phyloP scores from a whole-genome alignment of 2,113 vertebrate species.

The Dascyllus trimaculatus region DNA sequence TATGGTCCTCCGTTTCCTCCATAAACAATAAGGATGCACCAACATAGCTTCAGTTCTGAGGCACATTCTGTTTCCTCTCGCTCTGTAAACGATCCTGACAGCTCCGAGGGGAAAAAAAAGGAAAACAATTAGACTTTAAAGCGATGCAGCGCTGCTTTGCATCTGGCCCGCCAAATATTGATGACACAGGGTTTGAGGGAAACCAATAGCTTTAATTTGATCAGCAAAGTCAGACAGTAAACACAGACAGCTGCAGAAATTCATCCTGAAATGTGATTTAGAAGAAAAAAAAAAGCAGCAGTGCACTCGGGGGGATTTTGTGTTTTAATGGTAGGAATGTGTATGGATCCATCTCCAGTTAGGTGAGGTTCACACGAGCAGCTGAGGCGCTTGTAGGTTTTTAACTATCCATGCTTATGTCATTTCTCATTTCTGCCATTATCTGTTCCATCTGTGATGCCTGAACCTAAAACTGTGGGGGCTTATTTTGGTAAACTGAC shows the following conservation, averaged over 20 bases:
- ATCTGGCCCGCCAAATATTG: constrained; percentile 64
- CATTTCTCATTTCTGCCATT: too few relatives aligned
- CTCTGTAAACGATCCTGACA: constrained; percentile 43
- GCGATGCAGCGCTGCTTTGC: constrained; percentile 54
- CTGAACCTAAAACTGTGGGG: too few relatives aligned
- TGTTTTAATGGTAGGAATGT: constrained; percentile 9
- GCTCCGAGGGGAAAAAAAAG: too few relatives aligned
- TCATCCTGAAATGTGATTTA: constrained; percentile 56
- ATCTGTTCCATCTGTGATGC: too few relatives aligned
- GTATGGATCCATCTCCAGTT: not conserved
- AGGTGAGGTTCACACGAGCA: not conserved
- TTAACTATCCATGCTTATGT: not conserved
- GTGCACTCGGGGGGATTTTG: constrained; percentile 8
- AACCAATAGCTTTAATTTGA: constrained; percentile 68
- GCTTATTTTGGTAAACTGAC: too few relatives aligned
- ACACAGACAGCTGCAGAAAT: constrained; percentile 61
- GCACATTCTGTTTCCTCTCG: constrained; percentile 15
- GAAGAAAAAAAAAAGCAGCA: constrained; percentile 10
- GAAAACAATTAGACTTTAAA: constrained; percentile 15
- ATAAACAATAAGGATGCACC: constrained; percentile 6
- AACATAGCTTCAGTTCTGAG: constrained; percentile 9
- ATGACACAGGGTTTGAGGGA: constrained; percentile 64
- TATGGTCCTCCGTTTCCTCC: not conserved
- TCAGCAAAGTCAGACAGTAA: constrained; percentile 54
- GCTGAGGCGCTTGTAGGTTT: too few relatives aligned